Evolutionary conservation across 2,888 invertebrate genomes (phyloP).

Genomic region (Laspeyria flexula): DNA sequence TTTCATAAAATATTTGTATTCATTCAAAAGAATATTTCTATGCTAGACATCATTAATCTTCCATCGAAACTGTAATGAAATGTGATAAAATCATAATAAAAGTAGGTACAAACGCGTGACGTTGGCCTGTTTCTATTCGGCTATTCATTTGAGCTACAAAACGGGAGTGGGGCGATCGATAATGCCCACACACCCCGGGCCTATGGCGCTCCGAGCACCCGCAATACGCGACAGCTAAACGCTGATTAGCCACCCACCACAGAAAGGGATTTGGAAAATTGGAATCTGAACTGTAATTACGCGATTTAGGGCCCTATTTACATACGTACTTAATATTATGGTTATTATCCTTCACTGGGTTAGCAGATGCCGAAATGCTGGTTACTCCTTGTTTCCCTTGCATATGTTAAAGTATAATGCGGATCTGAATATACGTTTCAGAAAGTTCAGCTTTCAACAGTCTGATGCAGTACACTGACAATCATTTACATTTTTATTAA

Average conservation of each 20-base stretch:
- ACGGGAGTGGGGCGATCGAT: conserved; percentile 38
- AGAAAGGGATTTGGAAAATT: conserved; percentile 37
- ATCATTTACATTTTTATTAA: too few species aligned
- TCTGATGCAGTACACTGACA: not conserved
- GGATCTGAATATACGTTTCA: not conserved
- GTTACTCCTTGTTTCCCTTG: not conserved
- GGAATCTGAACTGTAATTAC: conserved; percentile 39
- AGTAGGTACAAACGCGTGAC: conserved; percentile 36
- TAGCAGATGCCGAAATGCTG: conserved; percentile 1
- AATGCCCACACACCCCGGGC: conserved; percentile 26
- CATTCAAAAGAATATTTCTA: not conserved
- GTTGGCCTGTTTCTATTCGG: conserved; percentile 16
- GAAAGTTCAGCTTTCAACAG: not conserved
- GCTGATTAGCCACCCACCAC: conserved; percentile 37
- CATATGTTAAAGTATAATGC: not conserved
- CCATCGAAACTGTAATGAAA: conserved; percentile 29
- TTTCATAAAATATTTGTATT: not conserved
- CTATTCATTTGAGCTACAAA: conserved; percentile 38
- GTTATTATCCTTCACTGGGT: conserved; percentile 3
- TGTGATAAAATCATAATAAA: conserved; percentile 45
- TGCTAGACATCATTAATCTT: conserved; percentile 29
- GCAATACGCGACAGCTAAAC: conserved; percentile 32
- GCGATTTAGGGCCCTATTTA: conserved; percentile 7
- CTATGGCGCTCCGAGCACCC: conserved; percentile 1
- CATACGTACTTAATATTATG: conserved; percentile 2